phyloP scores from a whole-genome alignment of 2,113 vertebrate genomes.

The Oreocharis arfaki region DNA sequence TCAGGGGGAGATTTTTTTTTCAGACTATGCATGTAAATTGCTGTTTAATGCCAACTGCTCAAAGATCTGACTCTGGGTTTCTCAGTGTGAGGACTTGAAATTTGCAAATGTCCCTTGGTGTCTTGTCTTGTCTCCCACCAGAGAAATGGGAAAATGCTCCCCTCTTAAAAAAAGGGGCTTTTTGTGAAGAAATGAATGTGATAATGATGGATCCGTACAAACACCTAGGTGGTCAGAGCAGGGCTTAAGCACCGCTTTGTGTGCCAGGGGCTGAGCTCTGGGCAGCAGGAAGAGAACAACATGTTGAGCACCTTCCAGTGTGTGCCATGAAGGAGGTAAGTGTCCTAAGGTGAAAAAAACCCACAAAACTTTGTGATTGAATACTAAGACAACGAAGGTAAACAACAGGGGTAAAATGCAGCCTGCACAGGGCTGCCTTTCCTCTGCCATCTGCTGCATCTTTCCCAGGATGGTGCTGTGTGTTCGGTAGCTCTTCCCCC shows the following conservation, averaged over 20 bases:
- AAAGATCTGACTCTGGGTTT: not conserved
- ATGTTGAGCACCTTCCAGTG: not conserved
- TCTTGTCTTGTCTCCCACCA: not conserved
- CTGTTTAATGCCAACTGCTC: not conserved
- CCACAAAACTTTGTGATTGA: not conserved
- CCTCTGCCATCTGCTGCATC: not conserved
- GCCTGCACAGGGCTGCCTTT: not conserved
- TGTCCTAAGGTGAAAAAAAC: not conserved
- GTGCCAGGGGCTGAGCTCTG: not conserved
- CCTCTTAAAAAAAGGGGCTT: not conserved
- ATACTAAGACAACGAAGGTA: accelerated
- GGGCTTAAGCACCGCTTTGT: not conserved
- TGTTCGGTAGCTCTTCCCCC: not conserved
- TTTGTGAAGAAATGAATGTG: accelerated
- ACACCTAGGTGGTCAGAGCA: not conserved
- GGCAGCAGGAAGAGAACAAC: not conserved
- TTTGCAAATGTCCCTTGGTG: not conserved
- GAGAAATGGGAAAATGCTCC: not conserved
- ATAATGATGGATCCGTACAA: not conserved
- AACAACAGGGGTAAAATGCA: not conserved
- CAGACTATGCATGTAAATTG: not conserved
- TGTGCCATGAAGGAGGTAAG: not conserved
- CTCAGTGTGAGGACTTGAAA: not conserved
- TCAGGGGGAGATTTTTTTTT: not conserved
- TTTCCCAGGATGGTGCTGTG: not conserved